A percentile compares a stretch with the other conserved stretches of the same genome.
Conservation (phyloP, 2,113 vertebrate species). For the Thalassoma bifasciatum region DNA sequence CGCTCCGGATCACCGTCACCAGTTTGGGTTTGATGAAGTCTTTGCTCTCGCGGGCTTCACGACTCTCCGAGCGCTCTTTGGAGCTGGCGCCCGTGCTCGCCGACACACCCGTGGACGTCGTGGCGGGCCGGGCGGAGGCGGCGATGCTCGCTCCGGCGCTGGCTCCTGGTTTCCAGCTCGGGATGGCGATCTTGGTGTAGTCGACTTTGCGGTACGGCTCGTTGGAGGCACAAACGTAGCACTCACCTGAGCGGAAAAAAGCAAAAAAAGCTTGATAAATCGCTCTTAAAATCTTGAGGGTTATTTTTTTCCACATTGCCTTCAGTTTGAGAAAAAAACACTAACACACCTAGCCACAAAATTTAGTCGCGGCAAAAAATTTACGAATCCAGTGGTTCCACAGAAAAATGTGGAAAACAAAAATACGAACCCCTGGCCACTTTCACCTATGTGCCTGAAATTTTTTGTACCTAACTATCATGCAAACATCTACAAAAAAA, state of each 20-base stretch:
- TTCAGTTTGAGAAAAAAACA: no score
- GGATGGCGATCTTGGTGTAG: constrained; percentile 75
- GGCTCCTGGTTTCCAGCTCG: constrained; percentile 75
- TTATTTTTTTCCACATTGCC: no score
- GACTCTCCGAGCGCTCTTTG: constrained; percentile 44
- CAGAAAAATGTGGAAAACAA: no score
- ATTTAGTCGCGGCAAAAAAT: no score
- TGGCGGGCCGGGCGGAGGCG: not conserved
- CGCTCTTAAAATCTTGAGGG: no score
- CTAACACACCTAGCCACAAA: no score
- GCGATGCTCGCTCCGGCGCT: not conserved
- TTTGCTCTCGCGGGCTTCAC: constrained; percentile 68
- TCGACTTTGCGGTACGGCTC: constrained; percentile 75
- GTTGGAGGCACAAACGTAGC: constrained; percentile 75
- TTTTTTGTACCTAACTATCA: no score
- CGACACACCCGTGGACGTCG: constrained; percentile 35
- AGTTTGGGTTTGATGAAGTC: constrained; percentile 80
- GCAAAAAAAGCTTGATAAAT: no score
- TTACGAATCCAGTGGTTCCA: no score
- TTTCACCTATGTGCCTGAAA: no score
- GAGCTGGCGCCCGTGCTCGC: not conserved
- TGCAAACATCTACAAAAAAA: no score
- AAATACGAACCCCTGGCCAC: no score
- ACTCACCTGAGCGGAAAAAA: constrained; percentile 61
- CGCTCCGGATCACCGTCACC: constrained; percentile 80